Evolutionary conservation across 2,797 vertebrate species (phyloP), one percentile per base, ranked within the genome.

Genomic region (Gobio occitaniae): DNA sequence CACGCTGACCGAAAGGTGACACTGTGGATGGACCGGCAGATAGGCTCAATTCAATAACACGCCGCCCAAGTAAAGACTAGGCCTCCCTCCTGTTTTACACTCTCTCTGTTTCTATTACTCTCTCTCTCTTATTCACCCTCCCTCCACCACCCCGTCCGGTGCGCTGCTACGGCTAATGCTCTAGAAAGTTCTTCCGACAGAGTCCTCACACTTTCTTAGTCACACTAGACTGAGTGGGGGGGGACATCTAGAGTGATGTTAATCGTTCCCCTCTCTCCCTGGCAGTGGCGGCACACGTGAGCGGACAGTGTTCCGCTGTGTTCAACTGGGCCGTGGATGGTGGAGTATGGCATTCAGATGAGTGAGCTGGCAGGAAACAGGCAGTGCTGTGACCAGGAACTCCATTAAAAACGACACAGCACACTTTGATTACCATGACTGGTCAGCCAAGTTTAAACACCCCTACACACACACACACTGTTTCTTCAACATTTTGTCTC

Each of bases 1-100:
- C 19, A 32, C 44, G 32, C 71, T 74, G 38, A 72, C 75, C 72
- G 95, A 94, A 95, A 96, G 92, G 89, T 89, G 94, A 96, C 94
- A 96, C 95, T 94, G 13, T 48, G 93, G 93, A 94, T 94, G 93
- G 93, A 89, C 91, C 78, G 2, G 86, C 9, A 94, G 94, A 95
- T 94, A 94, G 90, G 91, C 87, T 92, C 84, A 41, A 78, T 86
- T 87, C 84, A 83, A 84, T 84, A 86, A 78, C 86, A 69, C 69
- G 7, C 50, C 21, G 75, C 68, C 82, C 72, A 47, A 54, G 80
- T 41, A 85, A 88, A 81, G 80, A 83, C 80, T 70, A 77, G 66
- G 76, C 70, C 70, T 76, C 36, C 74, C 72, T 82, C 41, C 54
- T 80, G 47, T 76, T 84, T 80, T 74, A 80, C 70, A 66, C 91